Evolutionary conservation across 2,888 invertebrate species (phyloP).

Genomic region (Folsomia candida): DNA sequence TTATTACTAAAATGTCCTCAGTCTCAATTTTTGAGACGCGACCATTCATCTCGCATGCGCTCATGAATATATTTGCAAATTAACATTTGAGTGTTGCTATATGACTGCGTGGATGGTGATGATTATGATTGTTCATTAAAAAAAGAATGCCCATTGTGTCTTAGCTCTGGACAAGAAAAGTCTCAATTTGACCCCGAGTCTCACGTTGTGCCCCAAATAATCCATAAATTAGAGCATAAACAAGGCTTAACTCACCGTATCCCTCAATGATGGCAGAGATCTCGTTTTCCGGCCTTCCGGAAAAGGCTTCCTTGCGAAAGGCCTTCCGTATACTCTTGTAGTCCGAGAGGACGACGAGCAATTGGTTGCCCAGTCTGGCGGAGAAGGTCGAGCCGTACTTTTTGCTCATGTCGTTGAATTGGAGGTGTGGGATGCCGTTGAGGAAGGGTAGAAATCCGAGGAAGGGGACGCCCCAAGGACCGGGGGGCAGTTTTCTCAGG

Average conservation of each 20-base stretch:
- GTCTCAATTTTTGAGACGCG: no score
- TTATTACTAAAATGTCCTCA: no score
- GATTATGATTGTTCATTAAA: no score
- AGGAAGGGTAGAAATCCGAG: constrained; percentile 80
- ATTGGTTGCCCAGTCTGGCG: constrained; percentile 74
- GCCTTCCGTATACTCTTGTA: constrained; percentile 80
- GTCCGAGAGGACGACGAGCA: constrained; percentile 82
- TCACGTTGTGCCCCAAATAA: no score
- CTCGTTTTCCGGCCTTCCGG: constrained; percentile 80
- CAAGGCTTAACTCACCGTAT: constrained; percentile 74
- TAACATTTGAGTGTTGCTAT: no score
- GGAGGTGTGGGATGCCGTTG: constrained; percentile 71
- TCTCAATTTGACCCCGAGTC: background rate
- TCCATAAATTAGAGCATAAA: background rate
- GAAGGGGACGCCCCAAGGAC: constrained; percentile 82
- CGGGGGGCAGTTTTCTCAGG: constrained; percentile 67
- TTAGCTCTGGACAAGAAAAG: background rate
- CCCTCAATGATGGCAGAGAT: constrained; percentile 82
- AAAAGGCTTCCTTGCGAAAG: constrained; percentile 81
- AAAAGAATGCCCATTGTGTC: background rate
- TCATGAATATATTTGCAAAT: no score
- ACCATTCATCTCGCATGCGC: no score
- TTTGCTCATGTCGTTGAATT: constrained; percentile 71
- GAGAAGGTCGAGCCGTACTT: constrained; percentile 80
- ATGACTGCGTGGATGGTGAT: no score